Evolutionary conservation across 2,797 vertebrate genomes (phyloP).

Genomic region (Semaprochilodus insignis): DNA sequence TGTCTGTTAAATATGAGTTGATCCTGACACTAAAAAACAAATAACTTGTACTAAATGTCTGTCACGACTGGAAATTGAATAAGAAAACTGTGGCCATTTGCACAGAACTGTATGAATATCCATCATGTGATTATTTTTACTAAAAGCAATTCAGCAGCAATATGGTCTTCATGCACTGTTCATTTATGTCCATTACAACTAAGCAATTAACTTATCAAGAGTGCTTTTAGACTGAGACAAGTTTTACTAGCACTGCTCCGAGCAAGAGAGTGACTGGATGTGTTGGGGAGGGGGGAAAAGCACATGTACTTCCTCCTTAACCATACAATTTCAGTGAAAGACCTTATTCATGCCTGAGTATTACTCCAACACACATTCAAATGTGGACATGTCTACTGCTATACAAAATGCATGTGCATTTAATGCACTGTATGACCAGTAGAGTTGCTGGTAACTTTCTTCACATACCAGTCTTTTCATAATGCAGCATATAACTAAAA

Average conservation of each 20-base stretch:
- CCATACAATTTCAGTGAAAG: slow-evolving; percentile 45
- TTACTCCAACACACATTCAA: slow-evolving; percentile 21
- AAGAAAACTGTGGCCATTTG: too few species aligned
- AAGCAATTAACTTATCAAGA: not conserved
- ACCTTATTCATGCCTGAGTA: not conserved
- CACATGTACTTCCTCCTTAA: slow-evolving; percentile 9
- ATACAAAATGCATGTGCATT: not conserved
- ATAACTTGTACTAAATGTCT: too few species aligned
- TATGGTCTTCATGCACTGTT: not conserved
- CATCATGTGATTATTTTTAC: too few species aligned
- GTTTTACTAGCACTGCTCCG: not conserved
- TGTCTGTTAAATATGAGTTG: too few species aligned
- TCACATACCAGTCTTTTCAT: not conserved
- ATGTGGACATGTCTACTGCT: not conserved
- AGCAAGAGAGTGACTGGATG: not conserved
- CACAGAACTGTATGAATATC: too few species aligned
- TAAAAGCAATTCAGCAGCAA: not conserved
- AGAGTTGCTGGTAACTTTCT: not conserved
- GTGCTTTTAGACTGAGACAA: not conserved
- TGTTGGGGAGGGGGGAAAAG: not conserved
- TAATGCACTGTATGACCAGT: not conserved
- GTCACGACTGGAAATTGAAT: too few species aligned
- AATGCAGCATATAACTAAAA: slow-evolving; percentile 52
- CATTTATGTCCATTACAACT: not conserved
- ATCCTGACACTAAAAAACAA: too few species aligned